Evolutionary conservation across 2,888 invertebrate species (phyloP).

Genomic region (Tetanocera ferruginea): DNA sequence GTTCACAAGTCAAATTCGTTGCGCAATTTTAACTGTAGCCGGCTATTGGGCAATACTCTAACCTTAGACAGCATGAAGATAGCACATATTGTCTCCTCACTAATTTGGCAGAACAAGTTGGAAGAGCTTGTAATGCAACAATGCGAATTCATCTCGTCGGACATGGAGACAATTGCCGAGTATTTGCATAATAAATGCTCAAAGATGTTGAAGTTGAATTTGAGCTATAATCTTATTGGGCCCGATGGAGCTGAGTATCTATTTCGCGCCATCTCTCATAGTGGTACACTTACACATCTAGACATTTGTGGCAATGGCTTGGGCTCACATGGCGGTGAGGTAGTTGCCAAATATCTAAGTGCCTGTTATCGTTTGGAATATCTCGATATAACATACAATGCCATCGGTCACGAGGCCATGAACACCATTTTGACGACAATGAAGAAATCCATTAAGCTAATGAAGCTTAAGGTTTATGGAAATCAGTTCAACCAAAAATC

Average conservation of each 20-base stretch:
- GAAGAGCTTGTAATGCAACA: constrained; percentile 59
- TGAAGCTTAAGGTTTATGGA: constrained; percentile 57
- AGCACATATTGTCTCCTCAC: constrained; percentile 52
- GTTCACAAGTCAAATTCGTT: constrained; percentile 60
- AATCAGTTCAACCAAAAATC: constrained; percentile 57
- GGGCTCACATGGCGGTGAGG: constrained; percentile 62
- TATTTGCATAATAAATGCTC: constrained; percentile 52
- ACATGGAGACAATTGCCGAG: constrained; percentile 62
- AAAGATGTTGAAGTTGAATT: constrained; percentile 53
- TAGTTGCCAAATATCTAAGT: constrained; percentile 58
- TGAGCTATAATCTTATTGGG: constrained; percentile 60
- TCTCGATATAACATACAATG: constrained; percentile 60
- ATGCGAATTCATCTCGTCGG: constrained; percentile 61
- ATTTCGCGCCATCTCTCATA: constrained; percentile 54
- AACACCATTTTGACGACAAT: constrained; percentile 57
- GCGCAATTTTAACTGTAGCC: constrained; percentile 54
- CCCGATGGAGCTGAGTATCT: constrained; percentile 59
- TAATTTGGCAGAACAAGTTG: constrained; percentile 63
- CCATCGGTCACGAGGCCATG: constrained; percentile 55
- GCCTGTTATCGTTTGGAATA: constrained; percentile 54
- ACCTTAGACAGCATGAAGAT: constrained; percentile 61
- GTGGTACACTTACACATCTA: constrained; percentile 54
- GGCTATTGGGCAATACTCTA: constrained; percentile 52
- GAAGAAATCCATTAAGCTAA: constrained; percentile 59
- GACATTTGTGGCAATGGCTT: constrained; percentile 61